Evolutionary conservation across 2,888 invertebrate species (phyloP), one percentile per base, ranked within the genome.

Genomic region (Dynastes grantii): DNA sequence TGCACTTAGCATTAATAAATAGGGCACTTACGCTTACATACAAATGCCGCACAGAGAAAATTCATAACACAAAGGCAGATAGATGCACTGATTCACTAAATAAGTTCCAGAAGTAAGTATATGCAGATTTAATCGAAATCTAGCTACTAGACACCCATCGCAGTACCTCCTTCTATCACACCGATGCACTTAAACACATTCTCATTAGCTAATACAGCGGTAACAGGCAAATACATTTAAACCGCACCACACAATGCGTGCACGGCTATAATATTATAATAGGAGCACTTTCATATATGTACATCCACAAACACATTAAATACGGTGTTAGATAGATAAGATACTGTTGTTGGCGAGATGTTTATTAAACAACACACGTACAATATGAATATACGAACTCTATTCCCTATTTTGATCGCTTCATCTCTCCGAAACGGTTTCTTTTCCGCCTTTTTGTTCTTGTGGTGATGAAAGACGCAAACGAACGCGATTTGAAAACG

Each of bases 271-370:
- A 45, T 49, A 5, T 37, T 37, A 29, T 32, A 32, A 63, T 9
- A 49, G 67, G 16, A 64, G 49, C 49, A 67, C 49, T 49, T 27
- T 45, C 67, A 49, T 32, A 11, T 29, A 9, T 22, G 55, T 55
- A 55, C 67, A 45, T 49, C 45, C 67, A 67, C 27, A 49, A 49
- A 67, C 32, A 67, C 67, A 67, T 67, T 67, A 67, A 67, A 40
- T 49, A 67, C 67, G 67, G 67, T 45, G 45, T 64, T 64, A 64
- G 64, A 67, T 67, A 67, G 67, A 67, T 67, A 67, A 67, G 67
- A 67, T 67, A 67, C 67, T 67, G 67, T 45, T 67, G 67, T 67
- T 67, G 45, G 49, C 67, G 22, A 16, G 51, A 16, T 49, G 45
- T 67, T 45, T 67, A 67, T 67, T 67, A 27, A 67, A 67, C 67